Base-by-base conservation (phyloP, 2,888 invertebrate genomes). In the Caenorhabditis auriculariae region DNA sequence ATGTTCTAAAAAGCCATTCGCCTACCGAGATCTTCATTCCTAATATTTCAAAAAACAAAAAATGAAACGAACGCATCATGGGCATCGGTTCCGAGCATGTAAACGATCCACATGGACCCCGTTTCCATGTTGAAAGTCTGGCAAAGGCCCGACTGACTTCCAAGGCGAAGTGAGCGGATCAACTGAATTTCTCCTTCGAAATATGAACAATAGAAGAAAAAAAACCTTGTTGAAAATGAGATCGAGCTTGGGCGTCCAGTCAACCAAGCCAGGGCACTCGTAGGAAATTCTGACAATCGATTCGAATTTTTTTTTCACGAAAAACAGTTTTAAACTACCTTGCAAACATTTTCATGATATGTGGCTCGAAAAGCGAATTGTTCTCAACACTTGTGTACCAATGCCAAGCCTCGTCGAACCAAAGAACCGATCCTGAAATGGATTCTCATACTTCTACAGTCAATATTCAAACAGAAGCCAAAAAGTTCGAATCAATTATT, bases 221-320 rank as follows among this genome's bases (percentile, higher is more conserved):
- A n/a, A n/a, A 35, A 66, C 44, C 52, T 53, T 81, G 87, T 89
- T 81, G 72, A 85, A 85, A 21, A 86, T 82, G 78, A 83, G 74
- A n/a, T 91, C 88, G 49, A 91, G 86, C 79, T 91, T 87, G 78
- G 90, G 90, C 61, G 88, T 88, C 93, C 93, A 94, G 82, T 94
- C 88, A 41, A 93, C 88, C 50, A 88, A 88, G 0, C 74, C 74
- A 2, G 80, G 76, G 28, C 66, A 71, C 38, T 79, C 77, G 5
- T 56, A 57, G 6, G 70, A 66, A 24, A 80, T 29, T 50, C 72
- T 62, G 29, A 6, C 57, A 47, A 53, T 35, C 26, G 7, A 42
- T 26, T 52, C 19, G 28, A 24, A 39, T 12, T 38, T 51, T 15
- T 12, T 9, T n/a, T n/a, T n/a, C n/a, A 50, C n/a, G 47, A 51